Evolutionary conservation across 1,140 invertebrate species (phyloP).

Genomic region (Batillaria attramentaria): DNA sequence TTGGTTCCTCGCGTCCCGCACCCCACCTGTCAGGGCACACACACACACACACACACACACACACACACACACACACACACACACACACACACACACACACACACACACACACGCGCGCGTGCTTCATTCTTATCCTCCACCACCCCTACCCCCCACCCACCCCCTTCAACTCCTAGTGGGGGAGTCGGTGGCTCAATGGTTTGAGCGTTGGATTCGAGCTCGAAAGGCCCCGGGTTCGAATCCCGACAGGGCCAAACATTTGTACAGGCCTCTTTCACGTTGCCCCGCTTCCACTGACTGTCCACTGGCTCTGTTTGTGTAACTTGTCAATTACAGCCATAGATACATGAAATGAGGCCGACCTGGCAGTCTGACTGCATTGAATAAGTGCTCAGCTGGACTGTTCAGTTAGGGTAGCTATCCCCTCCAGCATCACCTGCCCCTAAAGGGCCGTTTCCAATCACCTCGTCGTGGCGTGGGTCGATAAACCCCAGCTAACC

Average conservation of each 20-base stretch:
- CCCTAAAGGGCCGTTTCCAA: too few species aligned
- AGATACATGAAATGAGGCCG: too few species aligned
- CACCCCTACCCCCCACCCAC: background rate
- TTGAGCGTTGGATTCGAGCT: too few species aligned
- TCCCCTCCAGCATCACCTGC: too few species aligned
- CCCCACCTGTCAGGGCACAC: background rate
- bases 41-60: background rate
- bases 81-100: background rate
- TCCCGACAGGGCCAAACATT: background rate
- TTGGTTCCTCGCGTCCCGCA: background rate
- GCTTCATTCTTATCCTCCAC: background rate
- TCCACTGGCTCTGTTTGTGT: background rate
- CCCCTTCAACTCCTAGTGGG: background rate
- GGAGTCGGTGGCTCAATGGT: background rate
- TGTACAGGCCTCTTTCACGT: background rate
- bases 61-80: slow-evolving; percentile 3
- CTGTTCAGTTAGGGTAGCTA: too few species aligned
- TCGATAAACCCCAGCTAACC: too few species aligned
- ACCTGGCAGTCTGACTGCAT: too few species aligned
- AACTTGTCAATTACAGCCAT: too few species aligned
- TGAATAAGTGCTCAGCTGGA: too few species aligned
- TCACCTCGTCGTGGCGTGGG: too few species aligned
- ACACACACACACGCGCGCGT: background rate
- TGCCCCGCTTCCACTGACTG: too few species aligned
- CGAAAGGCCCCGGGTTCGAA: too few species aligned